A percentile compares a stretch with the other conserved stretches of the same genome.
These are phyloP conservation scores for Myxocyprinus asiaticus DNA, from an alignment of 2,113 vertebrate genomes.

Conservation along the genomic window DNA sequence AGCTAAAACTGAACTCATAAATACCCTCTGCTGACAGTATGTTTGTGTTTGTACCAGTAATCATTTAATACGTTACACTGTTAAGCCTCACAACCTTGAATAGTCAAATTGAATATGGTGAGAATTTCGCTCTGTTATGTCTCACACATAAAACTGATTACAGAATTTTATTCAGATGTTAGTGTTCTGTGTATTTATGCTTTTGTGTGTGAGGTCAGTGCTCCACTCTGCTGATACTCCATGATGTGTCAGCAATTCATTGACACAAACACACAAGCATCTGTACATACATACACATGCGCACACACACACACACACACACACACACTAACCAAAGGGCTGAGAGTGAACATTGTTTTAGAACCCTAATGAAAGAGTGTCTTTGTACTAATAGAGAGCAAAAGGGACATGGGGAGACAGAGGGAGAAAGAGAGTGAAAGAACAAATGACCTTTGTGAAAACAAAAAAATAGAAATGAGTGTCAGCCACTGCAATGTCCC, in stretches of 20 bases:
- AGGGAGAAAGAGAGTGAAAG: background rate
- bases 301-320: slow-evolving; percentile 4
- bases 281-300: background rate
- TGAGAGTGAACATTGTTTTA: background rate
- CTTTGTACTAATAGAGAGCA: slow-evolving; percentile 49
- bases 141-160: background rate
- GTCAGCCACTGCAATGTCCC: slow-evolving; percentile 37
- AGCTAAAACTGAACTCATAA: background rate
- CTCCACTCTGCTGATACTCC: background rate
- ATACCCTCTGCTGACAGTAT: background rate
- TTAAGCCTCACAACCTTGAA: background rate
- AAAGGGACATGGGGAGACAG: background rate
- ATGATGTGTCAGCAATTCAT: slow-evolving; percentile 33
- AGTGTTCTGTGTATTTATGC: slow-evolving; percentile 4
- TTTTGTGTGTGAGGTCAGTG: slow-evolving; percentile 32
- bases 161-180: background rate
- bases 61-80: background rate
- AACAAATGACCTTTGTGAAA: slow-evolving; percentile 32
- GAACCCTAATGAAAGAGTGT: slow-evolving; percentile 36
- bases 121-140: background rate
- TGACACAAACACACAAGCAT: slow-evolving; percentile 11
- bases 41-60: slow-evolving; percentile 11
- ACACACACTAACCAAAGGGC: slow-evolving; percentile 26
- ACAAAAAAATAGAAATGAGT: slow-evolving; percentile 20
- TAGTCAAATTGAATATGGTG: background rate